Evolutionary conservation across 2,888 invertebrate genomes (phyloP).

Genomic region (Athalia cordata): DNA sequence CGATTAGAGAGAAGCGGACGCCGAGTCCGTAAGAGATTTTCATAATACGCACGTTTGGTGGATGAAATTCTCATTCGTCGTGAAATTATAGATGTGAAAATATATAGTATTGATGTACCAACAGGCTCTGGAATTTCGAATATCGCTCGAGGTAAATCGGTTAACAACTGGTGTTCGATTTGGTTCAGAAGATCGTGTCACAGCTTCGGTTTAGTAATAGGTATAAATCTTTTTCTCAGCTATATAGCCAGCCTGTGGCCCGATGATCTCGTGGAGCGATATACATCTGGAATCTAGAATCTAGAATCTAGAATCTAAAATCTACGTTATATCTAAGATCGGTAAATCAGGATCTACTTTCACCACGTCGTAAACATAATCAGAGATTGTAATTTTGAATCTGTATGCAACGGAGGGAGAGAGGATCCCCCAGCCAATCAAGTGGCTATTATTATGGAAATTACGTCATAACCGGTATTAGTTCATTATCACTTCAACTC

Average conservation of each 20-base stretch:
- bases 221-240: conserved; percentile 24
- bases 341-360: conserved; percentile 45
- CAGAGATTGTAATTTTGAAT: conserved; percentile 68
- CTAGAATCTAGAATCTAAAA: conserved; percentile 30
- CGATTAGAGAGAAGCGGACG: background rate
- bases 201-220: conserved; percentile 22
- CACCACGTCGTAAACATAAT: conserved; percentile 45
- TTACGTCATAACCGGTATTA: conserved; percentile 71
- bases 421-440: conserved; percentile 69
- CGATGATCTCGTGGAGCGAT: conserved; percentile 11
- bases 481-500: conserved; percentile 66
- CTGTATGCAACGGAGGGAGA: conserved; percentile 67
- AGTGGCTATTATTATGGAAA: conserved; percentile 71
- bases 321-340: conserved; percentile 37
- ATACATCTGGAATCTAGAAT: conserved; percentile 34
- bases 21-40: background rate
- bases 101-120: background rate
- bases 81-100: background rate
- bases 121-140: conserved; percentile 17
- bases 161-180: conserved; percentile 33
- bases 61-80: background rate
- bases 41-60: too few species aligned
- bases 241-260: background rate
- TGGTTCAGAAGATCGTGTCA: conserved; percentile 31
- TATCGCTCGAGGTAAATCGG: background rate